phyloP scores from a whole-genome alignment of 1,140 invertebrate genomes.

The Phenacoccus solenopsis region DNA sequence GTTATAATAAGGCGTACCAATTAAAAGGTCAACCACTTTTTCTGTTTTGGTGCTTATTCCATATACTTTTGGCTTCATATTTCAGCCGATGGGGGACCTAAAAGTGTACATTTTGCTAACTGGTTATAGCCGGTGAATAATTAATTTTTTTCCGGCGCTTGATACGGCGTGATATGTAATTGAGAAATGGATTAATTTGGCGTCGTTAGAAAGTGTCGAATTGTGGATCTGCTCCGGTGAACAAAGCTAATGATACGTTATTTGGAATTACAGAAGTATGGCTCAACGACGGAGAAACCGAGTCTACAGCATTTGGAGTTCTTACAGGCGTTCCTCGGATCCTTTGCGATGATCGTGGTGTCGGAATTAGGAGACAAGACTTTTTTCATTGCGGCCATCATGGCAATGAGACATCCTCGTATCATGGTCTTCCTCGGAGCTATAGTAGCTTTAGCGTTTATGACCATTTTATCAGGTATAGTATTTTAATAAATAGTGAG shows the following conservation, averaged over 20 bases:
- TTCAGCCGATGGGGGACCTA: too few relatives aligned
- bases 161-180: too few relatives aligned
- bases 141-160: not conserved
- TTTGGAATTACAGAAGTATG: not conserved
- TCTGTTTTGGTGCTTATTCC: too few relatives aligned
- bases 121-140: not conserved
- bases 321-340: slow-evolving; percentile 85
- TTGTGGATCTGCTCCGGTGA: too few relatives aligned
- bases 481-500: too few relatives aligned
- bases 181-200: too few relatives aligned
- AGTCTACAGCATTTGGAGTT: slow-evolving; percentile 48
- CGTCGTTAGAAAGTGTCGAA: too few relatives aligned
- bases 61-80: too few relatives aligned
- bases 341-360: slow-evolving; percentile 90
- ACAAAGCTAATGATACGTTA: too few relatives aligned
- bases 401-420: slow-evolving; percentile 95
- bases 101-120: not conserved
- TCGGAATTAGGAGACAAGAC: slow-evolving; percentile 98
- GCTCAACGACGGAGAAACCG: not conserved
- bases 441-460: slow-evolving; percentile 77
- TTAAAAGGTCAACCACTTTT: too few relatives aligned
- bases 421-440: slow-evolving; percentile 86
- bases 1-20: too few relatives aligned
- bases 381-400: slow-evolving; percentile 99
- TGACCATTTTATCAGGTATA: slow-evolving; percentile 89